Evolutionary conservation across 2,797 vertebrate species (phyloP), one percentile per base, ranked within the genome.

Genomic region (Hozukius guyotensis): DNA sequence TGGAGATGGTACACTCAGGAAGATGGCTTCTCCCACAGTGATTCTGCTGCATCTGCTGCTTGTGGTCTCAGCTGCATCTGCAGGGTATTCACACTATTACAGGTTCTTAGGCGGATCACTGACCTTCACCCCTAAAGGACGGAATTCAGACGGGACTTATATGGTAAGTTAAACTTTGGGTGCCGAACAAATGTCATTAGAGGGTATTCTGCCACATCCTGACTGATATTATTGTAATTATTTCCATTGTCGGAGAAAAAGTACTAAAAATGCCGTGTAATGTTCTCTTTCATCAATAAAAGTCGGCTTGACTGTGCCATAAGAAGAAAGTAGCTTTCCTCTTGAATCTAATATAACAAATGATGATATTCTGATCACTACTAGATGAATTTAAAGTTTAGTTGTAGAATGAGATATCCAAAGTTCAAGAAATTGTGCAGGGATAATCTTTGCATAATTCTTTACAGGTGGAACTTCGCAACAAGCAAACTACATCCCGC

Each of bases 41-140:
- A 9, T 75, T 11, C 34, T 87, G 36, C 77, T 85, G 53, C 68
- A 77, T 6, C 56, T 88, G 68, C 57, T 88, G 65, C 57, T 87
- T 3, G 2, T 83, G 24, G 57, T 75, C 31, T 72, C 75, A 2
- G 8, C 62, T 69, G 82, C 66, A 8, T 72, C 72, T 66, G 85
- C 80, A 27, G 2, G 12, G 10, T 20, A 27, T 18, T 18, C 16
- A 18, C 0, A 46, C 42, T 3, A 5, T 8, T 55, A 78, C 29
- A 24, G 7, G 11, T 73, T 13, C 29, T 79, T 25, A 9, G 81
- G 85, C 3, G 83, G 85, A 22, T 84, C 83, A 3, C 0, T 86
- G 34, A 77, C 64, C 42, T 87, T 86, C 65, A 72, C 60, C 11
- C 59, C 85, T 31, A 86, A 79, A 77, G 75, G 79, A 27, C 7